A percentile compares a stretch with the other conserved stretches of the same genome.
phyloP scores from a whole-genome alignment of 2,797 vertebrate species.

The Periparus ater region DNA sequence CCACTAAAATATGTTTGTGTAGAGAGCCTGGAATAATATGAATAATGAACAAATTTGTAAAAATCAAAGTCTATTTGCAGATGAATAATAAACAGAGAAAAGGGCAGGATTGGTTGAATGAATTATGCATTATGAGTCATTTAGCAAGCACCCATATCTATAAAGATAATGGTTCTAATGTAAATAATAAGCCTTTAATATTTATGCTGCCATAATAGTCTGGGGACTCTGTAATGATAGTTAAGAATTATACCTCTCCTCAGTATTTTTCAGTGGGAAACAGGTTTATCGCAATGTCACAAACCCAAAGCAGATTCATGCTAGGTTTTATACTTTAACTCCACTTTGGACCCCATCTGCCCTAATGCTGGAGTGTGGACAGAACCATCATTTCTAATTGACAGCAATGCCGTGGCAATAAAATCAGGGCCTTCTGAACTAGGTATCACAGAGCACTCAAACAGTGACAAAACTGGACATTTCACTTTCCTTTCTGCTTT shows the following conservation, averaged over 20 bases:
- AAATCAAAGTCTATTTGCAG: conserved; percentile 49
- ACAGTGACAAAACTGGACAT: neutral
- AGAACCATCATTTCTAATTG: neutral
- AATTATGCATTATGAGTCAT: conserved; percentile 49
- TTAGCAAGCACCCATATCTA: conserved; percentile 36
- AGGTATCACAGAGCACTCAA: neutral
- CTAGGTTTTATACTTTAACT: neutral
- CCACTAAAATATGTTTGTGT: neutral
- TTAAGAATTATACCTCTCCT: neutral
- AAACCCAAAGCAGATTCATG: neutral
- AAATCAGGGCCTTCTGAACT: neutral
- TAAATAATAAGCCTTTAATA: conserved; percentile 56
- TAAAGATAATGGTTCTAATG: conserved; percentile 50
- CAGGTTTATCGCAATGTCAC: neutral
- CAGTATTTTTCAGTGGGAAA: neutral
- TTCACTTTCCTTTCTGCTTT: neutral
- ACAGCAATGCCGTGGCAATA: neutral
- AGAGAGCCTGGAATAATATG: conserved; percentile 18
- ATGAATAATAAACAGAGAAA: conserved; percentile 49
- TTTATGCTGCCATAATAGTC: conserved; percentile 39
- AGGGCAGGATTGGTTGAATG: conserved; percentile 31
- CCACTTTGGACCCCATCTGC: neutral
- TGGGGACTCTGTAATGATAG: neutral
- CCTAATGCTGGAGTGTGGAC: neutral
- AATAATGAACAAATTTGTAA: conserved; percentile 52